These are phyloP conservation scores for Mallateleia sp. DNA, from an alignment of 2,888 invertebrate species.

Conservation along the genomic window DNA sequence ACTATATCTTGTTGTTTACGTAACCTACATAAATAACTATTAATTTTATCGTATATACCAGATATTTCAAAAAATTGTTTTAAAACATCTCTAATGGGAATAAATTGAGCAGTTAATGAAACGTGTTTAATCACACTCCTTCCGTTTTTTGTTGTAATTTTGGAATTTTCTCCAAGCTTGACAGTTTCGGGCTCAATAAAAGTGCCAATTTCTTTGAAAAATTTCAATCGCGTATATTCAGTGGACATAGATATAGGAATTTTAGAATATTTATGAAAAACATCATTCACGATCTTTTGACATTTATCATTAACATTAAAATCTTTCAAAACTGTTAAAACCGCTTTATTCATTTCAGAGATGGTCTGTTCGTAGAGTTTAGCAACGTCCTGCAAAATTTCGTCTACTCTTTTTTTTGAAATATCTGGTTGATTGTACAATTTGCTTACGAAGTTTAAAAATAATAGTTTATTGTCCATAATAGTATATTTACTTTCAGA, in stretches of 20 bases:
- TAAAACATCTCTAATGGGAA: conserved; percentile 34
- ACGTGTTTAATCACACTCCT: conserved; percentile 21
- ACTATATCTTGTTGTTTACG: conserved; percentile 29
- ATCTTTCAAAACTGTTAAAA: not conserved
- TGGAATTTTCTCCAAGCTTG: conserved; percentile 50
- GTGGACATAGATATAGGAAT: not conserved
- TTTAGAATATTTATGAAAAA: not conserved
- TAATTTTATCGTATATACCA: conserved; percentile 12
- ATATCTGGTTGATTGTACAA: conserved; percentile 16
- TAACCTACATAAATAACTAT: conserved; percentile 28
- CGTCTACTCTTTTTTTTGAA: not conserved
- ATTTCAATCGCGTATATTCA: not conserved
- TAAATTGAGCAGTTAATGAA: conserved; percentile 43
- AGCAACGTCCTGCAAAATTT: conserved; percentile 1
- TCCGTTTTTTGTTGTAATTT: conserved; percentile 44
- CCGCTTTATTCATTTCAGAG: not conserved
- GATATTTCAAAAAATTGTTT: conserved; percentile 42
- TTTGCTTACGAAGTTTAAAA: too few species aligned
- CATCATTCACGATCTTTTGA: not conserved
- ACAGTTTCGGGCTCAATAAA: conserved; percentile 47
- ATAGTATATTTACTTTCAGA: too few species aligned
- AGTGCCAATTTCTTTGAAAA: conserved; percentile 13
- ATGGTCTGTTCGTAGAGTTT: not conserved
- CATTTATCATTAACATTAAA: not conserved
- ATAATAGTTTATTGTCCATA: too few species aligned